phyloP scores from a whole-genome alignment of 2,113 vertebrate species.

The Dicaeum eximium region DNA sequence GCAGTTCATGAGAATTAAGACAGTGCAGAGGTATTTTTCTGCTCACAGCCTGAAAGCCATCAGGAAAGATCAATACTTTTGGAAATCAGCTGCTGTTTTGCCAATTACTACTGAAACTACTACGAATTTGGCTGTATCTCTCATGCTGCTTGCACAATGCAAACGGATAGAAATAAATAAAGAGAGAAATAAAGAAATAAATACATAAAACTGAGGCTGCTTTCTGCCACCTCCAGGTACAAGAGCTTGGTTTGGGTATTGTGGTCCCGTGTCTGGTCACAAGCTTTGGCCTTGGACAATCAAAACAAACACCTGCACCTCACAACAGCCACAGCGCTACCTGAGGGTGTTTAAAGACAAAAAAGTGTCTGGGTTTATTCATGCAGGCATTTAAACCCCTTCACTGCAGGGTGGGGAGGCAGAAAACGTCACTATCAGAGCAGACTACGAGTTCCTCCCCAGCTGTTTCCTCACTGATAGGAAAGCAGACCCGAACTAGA shows the following conservation, averaged over 20 bases:
- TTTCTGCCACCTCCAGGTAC: background rate
- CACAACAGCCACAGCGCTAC: background rate
- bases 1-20: background rate
- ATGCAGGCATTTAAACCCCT: background rate
- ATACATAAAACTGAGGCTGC: background rate
- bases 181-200: background rate
- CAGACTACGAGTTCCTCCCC: background rate
- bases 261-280: accelerated
- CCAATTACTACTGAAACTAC: background rate
- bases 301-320: background rate
- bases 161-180: background rate
- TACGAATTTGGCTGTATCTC: accelerated
- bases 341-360: background rate
- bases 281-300: background rate
- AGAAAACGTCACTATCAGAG: background rate
- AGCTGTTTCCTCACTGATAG: background rate
- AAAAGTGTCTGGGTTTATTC: background rate
- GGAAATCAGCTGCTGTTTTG: background rate
- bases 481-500: background rate
- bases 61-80: background rate
- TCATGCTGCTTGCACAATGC: background rate
- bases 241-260: background rate
- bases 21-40: background rate
- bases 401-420: background rate
- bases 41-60: background rate